Percentiles rank a stretch among this genome's conserved stretches.
These are phyloP conservation scores for Agrotis exclamationis DNA, from an alignment of 2,888 invertebrate genomes.

Conservation along the genomic window DNA sequence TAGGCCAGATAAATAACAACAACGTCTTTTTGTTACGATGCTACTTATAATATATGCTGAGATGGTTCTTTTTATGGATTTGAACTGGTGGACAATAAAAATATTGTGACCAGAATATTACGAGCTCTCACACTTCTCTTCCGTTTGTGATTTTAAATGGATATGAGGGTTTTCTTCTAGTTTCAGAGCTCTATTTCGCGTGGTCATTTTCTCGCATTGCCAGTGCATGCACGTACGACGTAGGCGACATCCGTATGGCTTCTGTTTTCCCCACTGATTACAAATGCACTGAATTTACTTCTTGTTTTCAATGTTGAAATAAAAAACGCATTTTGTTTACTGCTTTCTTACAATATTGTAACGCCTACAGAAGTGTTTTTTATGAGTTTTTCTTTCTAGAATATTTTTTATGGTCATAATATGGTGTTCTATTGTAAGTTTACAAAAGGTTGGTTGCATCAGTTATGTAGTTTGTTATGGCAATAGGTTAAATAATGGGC, in stretches of 20 bases:
- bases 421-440: constrained; percentile 48
- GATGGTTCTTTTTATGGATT: constrained; percentile 80
- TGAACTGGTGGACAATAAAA: constrained; percentile 78
- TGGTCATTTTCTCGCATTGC: constrained; percentile 74
- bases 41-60: constrained; percentile 75
- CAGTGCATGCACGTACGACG: constrained; percentile 82
- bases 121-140: constrained; percentile 61
- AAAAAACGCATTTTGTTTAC: constrained; percentile 66
- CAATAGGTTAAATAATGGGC: neutral
- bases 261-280: constrained; percentile 85
- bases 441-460: constrained; percentile 37
- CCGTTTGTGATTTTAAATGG: constrained; percentile 28
- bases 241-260: constrained; percentile 85
- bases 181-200: constrained; percentile 68
- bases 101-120: constrained; percentile 66
- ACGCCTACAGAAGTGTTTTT: constrained; percentile 55
- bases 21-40: constrained; percentile 57
- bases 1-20: constrained; percentile 60
- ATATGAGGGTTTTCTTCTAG: constrained; percentile 42
- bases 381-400: constrained; percentile 47
- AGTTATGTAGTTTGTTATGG: constrained; percentile 6
- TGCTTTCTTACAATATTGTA: constrained; percentile 62
- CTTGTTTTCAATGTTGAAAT: constrained; percentile 67
- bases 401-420: constrained; percentile 37
- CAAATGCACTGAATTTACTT: constrained; percentile 81